phyloP scores from a whole-genome alignment of 2,888 invertebrate species.

The Conus canariensis region DNA sequence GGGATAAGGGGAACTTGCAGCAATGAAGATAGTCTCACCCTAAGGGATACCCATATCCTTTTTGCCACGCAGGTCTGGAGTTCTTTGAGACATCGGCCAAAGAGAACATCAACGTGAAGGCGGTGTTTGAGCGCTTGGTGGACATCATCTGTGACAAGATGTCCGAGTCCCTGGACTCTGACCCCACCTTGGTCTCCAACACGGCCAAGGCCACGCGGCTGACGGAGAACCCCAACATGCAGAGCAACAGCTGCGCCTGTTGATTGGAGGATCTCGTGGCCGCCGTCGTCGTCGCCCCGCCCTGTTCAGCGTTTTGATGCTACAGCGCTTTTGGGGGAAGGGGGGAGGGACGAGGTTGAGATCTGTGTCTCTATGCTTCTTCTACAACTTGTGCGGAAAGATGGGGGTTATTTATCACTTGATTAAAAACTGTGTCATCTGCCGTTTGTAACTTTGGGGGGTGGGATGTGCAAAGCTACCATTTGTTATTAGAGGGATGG shows the following conservation, averaged over 20 bases:
- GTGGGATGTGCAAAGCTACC: neutral
- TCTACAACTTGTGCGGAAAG: too few species aligned
- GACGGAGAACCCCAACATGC: slow-evolving; percentile 88
- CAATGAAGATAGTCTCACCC: too few species aligned
- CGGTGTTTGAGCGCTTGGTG: slow-evolving; percentile 98
- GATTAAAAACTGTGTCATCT: too few species aligned
- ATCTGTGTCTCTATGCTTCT: too few species aligned
- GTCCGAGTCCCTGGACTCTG: slow-evolving; percentile 98
- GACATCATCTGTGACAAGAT: slow-evolving; percentile 99
- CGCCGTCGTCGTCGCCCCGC: neutral
- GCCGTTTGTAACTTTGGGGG: neutral
- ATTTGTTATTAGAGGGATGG: neutral
- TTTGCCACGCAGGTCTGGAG: slow-evolving; percentile 85
- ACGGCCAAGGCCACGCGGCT: slow-evolving; percentile 84
- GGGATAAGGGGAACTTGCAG: too few species aligned
- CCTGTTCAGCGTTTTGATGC: neutral
- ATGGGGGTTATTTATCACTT: too few species aligned
- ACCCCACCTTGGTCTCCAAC: slow-evolving; percentile 93
- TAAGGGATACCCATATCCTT: too few species aligned
- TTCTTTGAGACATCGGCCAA: slow-evolving; percentile 99
- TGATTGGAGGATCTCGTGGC: slow-evolving; percentile 48
- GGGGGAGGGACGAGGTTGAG: neutral
- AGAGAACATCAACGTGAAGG: slow-evolving; percentile 99
- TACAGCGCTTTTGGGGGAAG: neutral
- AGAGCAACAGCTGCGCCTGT: slow-evolving; percentile 79